Conservation (phyloP, 2,797 vertebrate species). For the Valencia hispanica region DNA sequence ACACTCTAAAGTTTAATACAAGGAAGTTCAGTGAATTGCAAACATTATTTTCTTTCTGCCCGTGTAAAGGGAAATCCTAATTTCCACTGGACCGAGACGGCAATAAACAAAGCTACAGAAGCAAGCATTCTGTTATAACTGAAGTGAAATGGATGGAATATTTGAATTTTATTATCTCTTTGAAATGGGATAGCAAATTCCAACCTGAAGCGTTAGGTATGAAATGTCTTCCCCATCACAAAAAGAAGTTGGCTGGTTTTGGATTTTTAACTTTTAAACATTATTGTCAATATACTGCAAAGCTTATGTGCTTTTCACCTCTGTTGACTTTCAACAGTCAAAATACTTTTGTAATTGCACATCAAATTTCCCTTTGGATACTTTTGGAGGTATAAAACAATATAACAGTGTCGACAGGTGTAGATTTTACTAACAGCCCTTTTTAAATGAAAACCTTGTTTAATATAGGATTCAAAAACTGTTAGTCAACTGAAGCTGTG, state of each 20-base stretch:
- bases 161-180: constrained; percentile 3
- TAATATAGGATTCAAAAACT: neutral
- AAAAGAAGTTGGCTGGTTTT: neutral
- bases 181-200: neutral
- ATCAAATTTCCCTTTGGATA: neutral
- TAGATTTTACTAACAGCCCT: neutral
- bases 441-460: constrained; percentile 7
- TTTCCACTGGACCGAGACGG: neutral
- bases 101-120: neutral
- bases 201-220: neutral
- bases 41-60: neutral
- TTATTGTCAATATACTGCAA: no score
- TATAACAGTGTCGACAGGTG: constrained; percentile 3
- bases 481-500: neutral
- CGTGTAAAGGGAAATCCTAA: neutral
- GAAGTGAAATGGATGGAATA: constrained; percentile 1
- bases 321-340: neutral
- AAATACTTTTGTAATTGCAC: neutral
- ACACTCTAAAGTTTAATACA: neutral
- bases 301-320: neutral
- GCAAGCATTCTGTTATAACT: neutral
- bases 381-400: constrained; percentile 5
- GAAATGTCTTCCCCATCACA: neutral
- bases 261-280: neutral
- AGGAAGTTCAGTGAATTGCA: neutral